Evolutionary conservation across 1,140 invertebrate species (phyloP).

Genomic region (Diploscapter pachys): DNA sequence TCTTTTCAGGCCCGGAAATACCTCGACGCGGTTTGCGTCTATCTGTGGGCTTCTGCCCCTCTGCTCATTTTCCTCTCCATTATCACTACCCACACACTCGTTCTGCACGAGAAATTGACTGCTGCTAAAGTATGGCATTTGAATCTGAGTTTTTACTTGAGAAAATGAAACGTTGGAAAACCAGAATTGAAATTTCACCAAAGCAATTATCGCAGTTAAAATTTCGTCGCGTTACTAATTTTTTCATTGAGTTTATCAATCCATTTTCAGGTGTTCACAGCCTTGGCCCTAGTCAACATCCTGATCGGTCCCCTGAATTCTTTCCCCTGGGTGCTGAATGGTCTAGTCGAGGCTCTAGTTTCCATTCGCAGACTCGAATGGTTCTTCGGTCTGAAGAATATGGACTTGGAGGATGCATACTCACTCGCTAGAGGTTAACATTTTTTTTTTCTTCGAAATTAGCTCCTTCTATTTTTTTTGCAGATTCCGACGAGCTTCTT

Average conservation of each 20-base stretch:
- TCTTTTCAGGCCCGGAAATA: constrained; percentile 72
- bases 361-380: constrained; percentile 62
- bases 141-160: constrained; percentile 7
- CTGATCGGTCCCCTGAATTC: constrained; percentile 90
- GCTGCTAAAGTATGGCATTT: constrained; percentile 73
- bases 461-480: not conserved
- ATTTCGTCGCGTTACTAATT: not conserved
- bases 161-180: not conserved
- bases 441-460: no score
- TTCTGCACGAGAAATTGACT: constrained; percentile 71
- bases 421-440: not conserved
- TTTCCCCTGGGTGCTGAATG: constrained; percentile 97
- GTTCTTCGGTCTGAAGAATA: constrained; percentile 58
- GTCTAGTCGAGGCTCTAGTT: constrained; percentile 80
- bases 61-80: constrained; percentile 87
- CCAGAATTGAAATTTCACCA: no score
- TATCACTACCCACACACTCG: constrained; percentile 79
- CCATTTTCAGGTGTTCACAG: constrained; percentile 75
- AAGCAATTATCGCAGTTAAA: no score
- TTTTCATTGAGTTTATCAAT: constrained; percentile 7
- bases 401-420: constrained; percentile 42
- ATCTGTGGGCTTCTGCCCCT: constrained; percentile 98
- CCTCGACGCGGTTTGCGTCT: constrained; percentile 95
- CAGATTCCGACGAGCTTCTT: constrained; percentile 8
- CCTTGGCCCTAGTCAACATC: constrained; percentile 89